Evolutionary conservation across 2,888 invertebrate species (phyloP).

Genomic region (Epinotia bilunana): DNA sequence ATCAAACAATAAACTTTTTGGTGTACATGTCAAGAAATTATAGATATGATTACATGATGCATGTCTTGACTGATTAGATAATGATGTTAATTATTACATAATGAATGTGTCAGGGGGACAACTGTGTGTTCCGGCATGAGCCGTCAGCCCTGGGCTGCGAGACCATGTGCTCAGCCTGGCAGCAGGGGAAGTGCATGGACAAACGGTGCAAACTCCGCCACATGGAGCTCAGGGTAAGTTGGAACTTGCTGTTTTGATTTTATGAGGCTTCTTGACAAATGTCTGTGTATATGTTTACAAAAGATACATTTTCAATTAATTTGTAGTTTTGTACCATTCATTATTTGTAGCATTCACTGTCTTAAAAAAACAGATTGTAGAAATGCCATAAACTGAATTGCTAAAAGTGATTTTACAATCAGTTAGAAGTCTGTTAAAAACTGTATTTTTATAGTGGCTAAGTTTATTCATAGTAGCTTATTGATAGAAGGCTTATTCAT

Average conservation of each 20-base stretch:
- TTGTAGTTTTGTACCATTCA: neutral
- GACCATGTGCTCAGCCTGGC: slow-evolving; percentile 92
- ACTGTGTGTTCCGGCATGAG: slow-evolving; percentile 93
- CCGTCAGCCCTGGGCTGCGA: slow-evolving; percentile 92
- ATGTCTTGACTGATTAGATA: slow-evolving; percentile 36
- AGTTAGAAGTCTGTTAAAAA: neutral
- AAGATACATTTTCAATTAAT: neutral
- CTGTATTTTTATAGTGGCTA: neutral
- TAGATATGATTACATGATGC: neutral
- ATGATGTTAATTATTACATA: slow-evolving; percentile 40
- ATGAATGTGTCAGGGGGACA: slow-evolving; percentile 86
- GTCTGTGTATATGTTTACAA: neutral
- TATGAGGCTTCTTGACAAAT: neutral
- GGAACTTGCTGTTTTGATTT: neutral
- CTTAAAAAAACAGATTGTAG: neutral
- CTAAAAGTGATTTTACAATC: neutral
- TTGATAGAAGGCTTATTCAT: no score
- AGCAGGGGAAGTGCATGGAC: slow-evolving; percentile 91
- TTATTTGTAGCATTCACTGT: neutral
- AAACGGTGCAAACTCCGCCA: slow-evolving; percentile 92
- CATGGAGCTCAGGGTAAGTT: slow-evolving; percentile 91
- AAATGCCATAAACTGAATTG: neutral
- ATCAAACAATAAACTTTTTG: slow-evolving; percentile 1
- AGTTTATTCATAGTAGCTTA: neutral
- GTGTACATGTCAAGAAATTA: neutral